Evolutionary conservation across 1,140 invertebrate genomes (phyloP).

Genomic region (Triops longicaudatus): DNA sequence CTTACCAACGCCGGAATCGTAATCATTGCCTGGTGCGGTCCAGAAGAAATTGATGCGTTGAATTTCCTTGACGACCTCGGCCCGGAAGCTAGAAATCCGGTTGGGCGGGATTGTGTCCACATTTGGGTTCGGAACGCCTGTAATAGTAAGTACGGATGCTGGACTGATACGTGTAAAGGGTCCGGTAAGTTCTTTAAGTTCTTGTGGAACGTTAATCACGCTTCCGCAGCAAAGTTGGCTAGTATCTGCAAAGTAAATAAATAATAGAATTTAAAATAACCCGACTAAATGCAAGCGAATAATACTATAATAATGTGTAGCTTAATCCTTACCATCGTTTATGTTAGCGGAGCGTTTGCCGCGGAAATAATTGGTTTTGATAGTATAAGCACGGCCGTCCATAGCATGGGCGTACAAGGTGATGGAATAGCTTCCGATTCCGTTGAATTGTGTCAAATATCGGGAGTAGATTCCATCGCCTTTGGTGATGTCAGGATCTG

Average conservation of each 20-base stretch:
- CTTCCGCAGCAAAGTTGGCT: conserved; percentile 31
- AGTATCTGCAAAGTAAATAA: neutral
- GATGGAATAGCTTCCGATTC: conserved; percentile 42
- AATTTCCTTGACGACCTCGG: conserved; percentile 32
- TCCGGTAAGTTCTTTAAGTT: conserved; percentile 26
- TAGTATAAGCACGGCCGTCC: conserved; percentile 32
- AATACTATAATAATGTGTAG: too few species aligned
- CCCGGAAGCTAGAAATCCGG: conserved; percentile 37
- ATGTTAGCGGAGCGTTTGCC: conserved; percentile 28
- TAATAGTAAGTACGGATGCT: conserved; percentile 30
- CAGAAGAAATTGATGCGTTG: conserved; percentile 35
- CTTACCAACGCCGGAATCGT: conserved; percentile 33
- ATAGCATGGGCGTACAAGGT: conserved; percentile 30
- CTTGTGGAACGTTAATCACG: conserved; percentile 4
- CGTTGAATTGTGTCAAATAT: conserved; percentile 47
- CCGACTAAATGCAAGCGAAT: too few species aligned
- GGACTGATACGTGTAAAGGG: conserved; percentile 29
- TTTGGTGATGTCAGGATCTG: conserved; percentile 55
- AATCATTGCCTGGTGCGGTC: conserved; percentile 38
- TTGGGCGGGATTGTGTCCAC: conserved; percentile 34
- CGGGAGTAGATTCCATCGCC: conserved; percentile 57
- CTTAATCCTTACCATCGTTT: conserved; percentile 40
- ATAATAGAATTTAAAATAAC: neutral
- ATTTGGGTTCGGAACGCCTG: conserved; percentile 22
- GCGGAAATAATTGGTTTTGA: conserved; percentile 42